A percentile compares a stretch with the other conserved stretches of the same genome.
These are phyloP conservation scores for Troides helena DNA, from an alignment of 2,888 invertebrate genomes.

Conservation along the genomic window DNA sequence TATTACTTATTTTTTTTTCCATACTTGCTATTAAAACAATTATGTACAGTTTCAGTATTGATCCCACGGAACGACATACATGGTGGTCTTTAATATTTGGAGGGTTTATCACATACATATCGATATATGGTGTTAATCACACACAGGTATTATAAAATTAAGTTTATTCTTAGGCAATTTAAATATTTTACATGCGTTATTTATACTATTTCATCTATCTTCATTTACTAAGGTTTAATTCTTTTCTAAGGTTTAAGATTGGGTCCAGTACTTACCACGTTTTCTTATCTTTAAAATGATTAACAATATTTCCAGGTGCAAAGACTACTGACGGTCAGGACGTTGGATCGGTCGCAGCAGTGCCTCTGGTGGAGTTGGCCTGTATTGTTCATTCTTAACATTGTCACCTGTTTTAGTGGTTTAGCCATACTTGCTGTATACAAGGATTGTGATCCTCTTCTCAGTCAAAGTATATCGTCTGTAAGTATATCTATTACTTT, in stretches of 20 bases:
- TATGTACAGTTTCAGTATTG: conserved; percentile 82
- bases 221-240: too few species aligned
- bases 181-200: too few species aligned
- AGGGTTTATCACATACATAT: conserved; percentile 89
- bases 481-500: too few species aligned
- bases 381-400: conserved; percentile 85
- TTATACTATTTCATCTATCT: too few species aligned
- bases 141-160: conserved; percentile 75
- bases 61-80: conserved; percentile 91
- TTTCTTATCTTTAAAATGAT: too few species aligned
- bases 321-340: conserved; percentile 85
- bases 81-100: conserved; percentile 91
- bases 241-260: too few species aligned
- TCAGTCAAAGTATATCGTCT: conserved; percentile 77
- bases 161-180: too few species aligned
- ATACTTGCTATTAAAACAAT: not conserved
- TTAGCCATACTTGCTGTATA: conserved; percentile 92
- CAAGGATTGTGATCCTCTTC: conserved; percentile 88
- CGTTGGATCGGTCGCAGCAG: conserved; percentile 84
- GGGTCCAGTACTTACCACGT: too few species aligned
- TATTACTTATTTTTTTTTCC: not conserved
- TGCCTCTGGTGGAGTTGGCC: conserved; percentile 92
- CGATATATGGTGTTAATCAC: conserved; percentile 93
- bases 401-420: conserved; percentile 88
- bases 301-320: conserved; percentile 75